Base-by-base conservation (phyloP, 1,140 invertebrate species). In the Platorchestia sp. region DNA sequence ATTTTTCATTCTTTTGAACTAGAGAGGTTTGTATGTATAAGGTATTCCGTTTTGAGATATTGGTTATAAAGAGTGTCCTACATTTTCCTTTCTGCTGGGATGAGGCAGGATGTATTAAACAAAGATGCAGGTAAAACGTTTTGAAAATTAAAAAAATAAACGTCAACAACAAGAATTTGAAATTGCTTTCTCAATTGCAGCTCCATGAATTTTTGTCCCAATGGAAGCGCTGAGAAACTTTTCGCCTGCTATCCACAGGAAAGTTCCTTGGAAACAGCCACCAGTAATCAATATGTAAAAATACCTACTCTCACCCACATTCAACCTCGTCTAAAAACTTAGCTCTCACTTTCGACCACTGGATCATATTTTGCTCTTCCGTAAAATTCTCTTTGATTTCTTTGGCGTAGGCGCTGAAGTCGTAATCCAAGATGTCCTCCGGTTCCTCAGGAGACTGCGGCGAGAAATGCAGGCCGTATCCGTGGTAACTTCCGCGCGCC, bases 271-370 rank as follows among this genome's bases (percentile, higher is more conserved):
- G 36, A 75, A 75, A 75, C 27, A 22, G 36, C 27, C 27, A 22
- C 14, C 59, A 75, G 27, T 1, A 75, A 75, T 75, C 36, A 75
- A 75, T 3, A 75, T 36, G 36, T 75, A 36, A 75, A 75, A 75
- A 19, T 3, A 22, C 10, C 59, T 22, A 22, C 59, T n/a, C 27
- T 27, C 19, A 51, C 47, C 6, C 6, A 3, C 59, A 75, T 3
- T 75, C 27, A 75, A 22, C 14, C 27, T 1, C 27, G 59, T 27
- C 59, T 22, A 75, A 75, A 75, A 75, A 3, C 3, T 75, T 1
- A 44, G 45, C 40, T 47, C 95, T 86, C 41, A 96, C 96, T 59
- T 96, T 96, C 19, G 95, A n/a, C 96, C 96, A 96, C 3, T 96
- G 45, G 10, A 96, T 40, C 75, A 93, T 44, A 45, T 44, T 27